Evolutionary conservation across 2,797 vertebrate genomes (phyloP), one percentile per base, ranked within the genome.

Genomic region (Tragopan temminckii): DNA sequence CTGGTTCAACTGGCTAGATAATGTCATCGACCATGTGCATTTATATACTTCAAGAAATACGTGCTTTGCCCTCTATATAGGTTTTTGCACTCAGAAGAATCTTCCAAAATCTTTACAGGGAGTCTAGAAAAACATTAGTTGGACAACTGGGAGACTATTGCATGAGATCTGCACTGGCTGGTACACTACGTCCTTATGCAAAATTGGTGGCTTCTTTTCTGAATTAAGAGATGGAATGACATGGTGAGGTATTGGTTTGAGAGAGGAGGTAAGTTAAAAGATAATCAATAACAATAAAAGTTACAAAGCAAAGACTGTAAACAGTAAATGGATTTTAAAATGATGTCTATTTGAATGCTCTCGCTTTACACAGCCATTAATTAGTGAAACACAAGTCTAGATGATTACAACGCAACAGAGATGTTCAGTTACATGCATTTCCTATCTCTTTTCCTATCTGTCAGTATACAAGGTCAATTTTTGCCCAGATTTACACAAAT

Each of bases 281-380:
- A 31, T 66, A 91, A 93, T 90, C 84, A 90, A 85, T 93, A 77
- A 55, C 25, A 80, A 66, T 62, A 82, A 64, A 93, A 82, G 58
- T 93, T 90, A 89, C 58, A 90, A 72, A 68, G 55, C 38, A 75
- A 71, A 55, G 7, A 59, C 72, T 94, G 63, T 69, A 66, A 87
- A 83, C 64, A 85, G 71, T 80, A 89, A 90, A 83, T 72, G 55
- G 58, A 85, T 76, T 94, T 95, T 23, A 48, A 92, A 89, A 93
- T 66, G 0, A 50, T 69, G 69, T 90, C 93, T 92, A 15, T 87
- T 85, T 94, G 72, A 85, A 87, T 59, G 66, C 11, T 83, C 52
- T 82, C 1, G 0, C 66, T 94, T 90, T 89, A 89, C 50, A 40
- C 25, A 53, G 29, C 7, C 75, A 29, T 80, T 91, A 89, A 85